Percentiles rank a stretch among this genome's conserved stretches.
These are phyloP conservation scores for Steromphala cineraria DNA, from an alignment of 2,888 invertebrate species.

Conservation along the genomic window DNA sequence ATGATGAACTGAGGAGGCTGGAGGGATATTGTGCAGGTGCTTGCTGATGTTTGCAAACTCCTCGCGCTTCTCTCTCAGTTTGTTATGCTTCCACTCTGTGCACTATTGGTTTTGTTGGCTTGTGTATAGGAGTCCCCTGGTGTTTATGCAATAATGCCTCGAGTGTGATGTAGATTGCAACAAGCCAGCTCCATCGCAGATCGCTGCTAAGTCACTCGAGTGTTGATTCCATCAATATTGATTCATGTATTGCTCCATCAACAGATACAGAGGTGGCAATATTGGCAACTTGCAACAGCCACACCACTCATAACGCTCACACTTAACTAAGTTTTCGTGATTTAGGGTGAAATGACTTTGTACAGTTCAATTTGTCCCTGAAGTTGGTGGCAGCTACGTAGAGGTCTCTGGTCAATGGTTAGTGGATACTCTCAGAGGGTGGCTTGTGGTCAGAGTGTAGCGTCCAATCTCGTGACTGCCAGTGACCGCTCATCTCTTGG, in stretches of 20 bases:
- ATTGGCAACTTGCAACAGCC: not conserved
- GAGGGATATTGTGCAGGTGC: too few species aligned
- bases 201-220: not conserved
- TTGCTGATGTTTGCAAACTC: too few species aligned
- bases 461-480: not conserved
- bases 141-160: too few species aligned
- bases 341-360: not conserved
- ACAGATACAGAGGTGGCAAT: not conserved
- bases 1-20: too few species aligned
- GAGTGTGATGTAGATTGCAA: too few species aligned
- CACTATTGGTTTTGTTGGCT: too few species aligned
- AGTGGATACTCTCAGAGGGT: not conserved
- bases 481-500: not conserved
- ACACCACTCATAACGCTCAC: not conserved
- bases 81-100: too few species aligned
- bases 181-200: not conserved
- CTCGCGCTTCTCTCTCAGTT: too few species aligned
- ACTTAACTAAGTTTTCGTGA: not conserved
- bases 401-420: too few species aligned
- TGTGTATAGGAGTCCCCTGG: too few species aligned
- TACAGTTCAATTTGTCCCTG: not conserved
- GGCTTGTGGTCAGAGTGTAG: not conserved
- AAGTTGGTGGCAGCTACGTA: not conserved
- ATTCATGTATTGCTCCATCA: not conserved
- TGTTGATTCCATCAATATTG: conserved; percentile 2